Evolutionary conservation across 1,140 invertebrate genomes (phyloP).

Genomic region (Sycophaga agraensis): DNA sequence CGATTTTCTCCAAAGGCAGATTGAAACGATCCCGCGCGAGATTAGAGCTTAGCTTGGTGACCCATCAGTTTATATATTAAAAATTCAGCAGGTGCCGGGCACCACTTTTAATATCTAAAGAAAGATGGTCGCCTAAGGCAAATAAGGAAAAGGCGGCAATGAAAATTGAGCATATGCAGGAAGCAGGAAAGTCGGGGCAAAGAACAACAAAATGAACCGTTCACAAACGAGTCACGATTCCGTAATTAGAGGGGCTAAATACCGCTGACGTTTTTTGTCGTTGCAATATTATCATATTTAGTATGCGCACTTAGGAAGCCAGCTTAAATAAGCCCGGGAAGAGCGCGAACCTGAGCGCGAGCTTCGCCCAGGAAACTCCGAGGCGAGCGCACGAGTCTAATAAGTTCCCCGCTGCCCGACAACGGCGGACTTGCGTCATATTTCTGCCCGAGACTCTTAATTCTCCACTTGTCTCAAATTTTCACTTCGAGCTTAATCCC

Average conservation of each 20-base stretch:
- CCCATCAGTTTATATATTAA: background rate
- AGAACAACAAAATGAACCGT: conserved; percentile 52
- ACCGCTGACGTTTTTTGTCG: conserved; percentile 56
- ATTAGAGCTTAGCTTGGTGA: too few relatives aligned
- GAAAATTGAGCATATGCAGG: conserved; percentile 34
- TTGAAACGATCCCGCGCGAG: too few relatives aligned
- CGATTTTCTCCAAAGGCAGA: too few relatives aligned
- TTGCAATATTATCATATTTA: conserved; percentile 61
- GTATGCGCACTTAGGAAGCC: conserved; percentile 58
- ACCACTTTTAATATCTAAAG: conserved; percentile 6
- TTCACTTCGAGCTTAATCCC: conserved; percentile 7
- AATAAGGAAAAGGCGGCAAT: conserved; percentile 44
- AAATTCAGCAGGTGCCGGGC: background rate
- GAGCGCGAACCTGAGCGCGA: conserved; percentile 44
- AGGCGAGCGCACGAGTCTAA: conserved; percentile 51
- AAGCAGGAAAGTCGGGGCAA: conserved; percentile 30
- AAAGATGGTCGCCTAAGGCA: conserved; percentile 23
- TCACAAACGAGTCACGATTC: conserved; percentile 58
- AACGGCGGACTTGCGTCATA: conserved; percentile 43
- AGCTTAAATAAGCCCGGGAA: conserved; percentile 55
- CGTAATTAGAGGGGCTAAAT: conserved; percentile 58
- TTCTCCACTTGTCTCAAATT: conserved; percentile 17
- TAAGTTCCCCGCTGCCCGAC: conserved; percentile 54
- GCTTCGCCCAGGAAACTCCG: conserved; percentile 38
- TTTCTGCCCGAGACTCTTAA: conserved; percentile 42